Evolutionary conservation across 2,113 vertebrate genomes (phyloP), one percentile per base, ranked within the genome.

Genomic region (Lasiurus borealis): DNA sequence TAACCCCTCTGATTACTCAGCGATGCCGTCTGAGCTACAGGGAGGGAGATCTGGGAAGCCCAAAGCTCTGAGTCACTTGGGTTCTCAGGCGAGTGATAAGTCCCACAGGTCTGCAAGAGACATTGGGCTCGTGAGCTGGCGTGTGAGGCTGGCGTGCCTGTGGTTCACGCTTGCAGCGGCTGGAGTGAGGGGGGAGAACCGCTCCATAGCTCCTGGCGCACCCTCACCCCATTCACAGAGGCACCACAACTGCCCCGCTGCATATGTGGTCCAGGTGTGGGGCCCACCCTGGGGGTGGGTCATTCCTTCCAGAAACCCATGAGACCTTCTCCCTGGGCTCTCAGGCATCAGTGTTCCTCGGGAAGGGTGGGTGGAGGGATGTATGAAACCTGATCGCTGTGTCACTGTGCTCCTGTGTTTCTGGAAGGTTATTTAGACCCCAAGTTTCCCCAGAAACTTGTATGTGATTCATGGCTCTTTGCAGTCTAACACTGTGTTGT

Each of bases 21-120:
- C 21, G 40, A 12, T 81, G 71, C 73, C 88, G 88, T 78, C 10
- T 83, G 90, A 92, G 76, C 54, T 85, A 7, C 52, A 40, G 54
- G 72, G 62, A 83, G 54, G 46, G 52, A 54, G 71, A 34, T 87
- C 76, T 90, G 85, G 68, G 94, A 96, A 84, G 68, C 59, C 44
- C 73, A 90, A 11, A 75, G 57, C 34, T 71, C 80, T 93, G 92
- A 97, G 88, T 95, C 90, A 95, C 73, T 84, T 2, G 81, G 81
- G 48, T 68, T 94, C 6, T 2, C 54, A 54, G 76, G 59, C 46
- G 0, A 76, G 50, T 48, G 59, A 93, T 72, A 72, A 96, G 77
- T 5, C 72, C 48, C 86, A 84, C 25, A 29, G 16, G 83, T 36
- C 34, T 40, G 64, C 8, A 86, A 48, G 27, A 44, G 23, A 77